These are phyloP conservation scores for Caenorhabditis brenneri DNA, from an alignment of 1,140 invertebrate genomes.

Conservation along the genomic window DNA sequence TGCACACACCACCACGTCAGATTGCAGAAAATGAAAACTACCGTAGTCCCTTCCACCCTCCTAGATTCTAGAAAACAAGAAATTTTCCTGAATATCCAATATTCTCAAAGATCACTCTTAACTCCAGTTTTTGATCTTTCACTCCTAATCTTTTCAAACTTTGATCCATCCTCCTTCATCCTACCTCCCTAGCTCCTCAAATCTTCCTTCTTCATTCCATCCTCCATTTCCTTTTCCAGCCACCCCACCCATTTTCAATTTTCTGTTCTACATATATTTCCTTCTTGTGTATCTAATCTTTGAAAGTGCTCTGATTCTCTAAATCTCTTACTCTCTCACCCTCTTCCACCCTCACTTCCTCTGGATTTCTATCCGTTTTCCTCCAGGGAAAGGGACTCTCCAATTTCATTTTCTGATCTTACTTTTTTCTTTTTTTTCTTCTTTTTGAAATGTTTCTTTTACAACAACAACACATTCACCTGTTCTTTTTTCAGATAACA, in stretches of 20 bases:
- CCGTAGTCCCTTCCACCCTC: too few relatives aligned
- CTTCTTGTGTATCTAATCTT: conserved; percentile 23
- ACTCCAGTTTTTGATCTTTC: background rate
- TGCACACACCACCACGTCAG: too few relatives aligned
- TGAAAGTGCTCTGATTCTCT: conserved; percentile 24
- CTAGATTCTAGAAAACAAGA: too few relatives aligned
- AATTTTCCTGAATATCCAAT: too few relatives aligned
- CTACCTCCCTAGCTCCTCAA: too few relatives aligned
- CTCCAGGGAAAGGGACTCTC: background rate
- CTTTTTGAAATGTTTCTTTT: too few relatives aligned
- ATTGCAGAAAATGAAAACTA: too few relatives aligned
- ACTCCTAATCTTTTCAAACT: background rate
- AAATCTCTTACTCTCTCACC: background rate
- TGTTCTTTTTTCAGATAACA: background rate
- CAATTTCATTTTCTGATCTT: background rate
- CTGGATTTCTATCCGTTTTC: background rate
- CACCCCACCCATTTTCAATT: background rate
- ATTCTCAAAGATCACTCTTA: background rate
- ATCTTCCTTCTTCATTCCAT: background rate
- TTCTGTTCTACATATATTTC: background rate
- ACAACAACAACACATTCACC: too few relatives aligned
- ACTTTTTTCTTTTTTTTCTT: conserved; percentile 34
- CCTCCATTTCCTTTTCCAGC: too few relatives aligned
- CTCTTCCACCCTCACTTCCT: background rate
- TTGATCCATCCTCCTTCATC: background rate